phyloP scores from a whole-genome alignment of 2,113 vertebrate genomes.

The Equus quagga region DNA sequence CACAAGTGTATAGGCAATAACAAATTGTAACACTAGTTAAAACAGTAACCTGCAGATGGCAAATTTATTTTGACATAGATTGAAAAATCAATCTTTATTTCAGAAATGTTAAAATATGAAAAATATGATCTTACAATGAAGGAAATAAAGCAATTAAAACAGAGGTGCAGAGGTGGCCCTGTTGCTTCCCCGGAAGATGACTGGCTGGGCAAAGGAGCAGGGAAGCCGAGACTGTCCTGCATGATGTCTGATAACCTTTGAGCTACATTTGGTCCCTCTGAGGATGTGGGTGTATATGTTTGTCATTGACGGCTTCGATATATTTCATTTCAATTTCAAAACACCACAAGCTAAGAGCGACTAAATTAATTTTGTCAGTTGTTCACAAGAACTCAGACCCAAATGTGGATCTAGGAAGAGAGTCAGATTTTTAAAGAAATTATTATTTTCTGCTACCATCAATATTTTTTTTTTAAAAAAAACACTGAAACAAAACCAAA shows the following conservation, averaged over 20 bases:
- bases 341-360: slow-evolving; percentile 79
- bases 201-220: not conserved
- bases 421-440: slow-evolving; percentile 74
- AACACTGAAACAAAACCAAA: slow-evolving; percentile 31
- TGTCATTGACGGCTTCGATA: slow-evolving; percentile 83
- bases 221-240: not conserved
- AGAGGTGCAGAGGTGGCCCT: not conserved
- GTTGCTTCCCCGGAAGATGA: not conserved
- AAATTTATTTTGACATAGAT: not conserved
- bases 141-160: not conserved
- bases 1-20: not conserved
- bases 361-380: slow-evolving; percentile 83
- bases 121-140: not conserved
- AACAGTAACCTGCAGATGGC: not conserved
- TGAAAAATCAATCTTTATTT: slow-evolving; percentile 41
- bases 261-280: not conserved
- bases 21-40: not conserved
- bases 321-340: slow-evolving; percentile 86
- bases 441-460: slow-evolving; percentile 62
- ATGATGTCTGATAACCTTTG: not conserved
- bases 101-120: slow-evolving; percentile 27
- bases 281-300: not conserved
- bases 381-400: slow-evolving; percentile 78
- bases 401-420: slow-evolving; percentile 68
- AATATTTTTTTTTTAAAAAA: slow-evolving; percentile 56